Percentiles rank a stretch among this genome's conserved stretches.
Evolutionary conservation across 1,140 invertebrate genomes (phyloP).

Genomic region (Eurytemora carolleeae): DNA sequence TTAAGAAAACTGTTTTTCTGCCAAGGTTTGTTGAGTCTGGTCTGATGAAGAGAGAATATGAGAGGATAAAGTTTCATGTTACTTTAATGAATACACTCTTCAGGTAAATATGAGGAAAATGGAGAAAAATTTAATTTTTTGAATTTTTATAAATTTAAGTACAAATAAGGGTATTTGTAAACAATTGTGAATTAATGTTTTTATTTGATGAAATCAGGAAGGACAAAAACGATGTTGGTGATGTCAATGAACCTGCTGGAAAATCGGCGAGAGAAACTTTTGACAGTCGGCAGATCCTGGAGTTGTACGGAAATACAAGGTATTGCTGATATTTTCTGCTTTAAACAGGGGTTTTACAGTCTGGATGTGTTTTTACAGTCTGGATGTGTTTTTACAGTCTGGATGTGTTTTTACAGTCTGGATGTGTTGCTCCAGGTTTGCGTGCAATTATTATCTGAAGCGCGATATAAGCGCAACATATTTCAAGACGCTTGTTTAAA

Average conservation of each 20-base stretch:
- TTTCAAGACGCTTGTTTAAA: background rate
- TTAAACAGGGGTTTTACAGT: background rate
- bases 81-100: background rate
- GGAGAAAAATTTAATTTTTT: background rate
- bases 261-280: background rate
- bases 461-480: background rate
- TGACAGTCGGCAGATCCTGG: background rate
- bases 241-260: background rate
- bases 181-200: too few relatives aligned
- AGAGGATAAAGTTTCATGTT: background rate
- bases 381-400: background rate
- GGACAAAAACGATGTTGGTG: background rate
- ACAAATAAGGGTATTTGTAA: too few relatives aligned
- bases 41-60: background rate
- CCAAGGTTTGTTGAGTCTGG: background rate
- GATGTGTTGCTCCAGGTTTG: too few relatives aligned
- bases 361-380: background rate
- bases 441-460: too few relatives aligned
- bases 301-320: background rate
- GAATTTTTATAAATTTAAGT: too few relatives aligned
- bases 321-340: background rate
- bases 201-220: too few relatives aligned
- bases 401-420: background rate
- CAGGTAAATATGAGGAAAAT: background rate
- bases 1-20: too few relatives aligned